A percentile compares a stretch with the other conserved stretches of the same genome.
Evolutionary conservation across 2,113 vertebrate genomes (phyloP).

Genomic region (Neoarius graeffei): DNA sequence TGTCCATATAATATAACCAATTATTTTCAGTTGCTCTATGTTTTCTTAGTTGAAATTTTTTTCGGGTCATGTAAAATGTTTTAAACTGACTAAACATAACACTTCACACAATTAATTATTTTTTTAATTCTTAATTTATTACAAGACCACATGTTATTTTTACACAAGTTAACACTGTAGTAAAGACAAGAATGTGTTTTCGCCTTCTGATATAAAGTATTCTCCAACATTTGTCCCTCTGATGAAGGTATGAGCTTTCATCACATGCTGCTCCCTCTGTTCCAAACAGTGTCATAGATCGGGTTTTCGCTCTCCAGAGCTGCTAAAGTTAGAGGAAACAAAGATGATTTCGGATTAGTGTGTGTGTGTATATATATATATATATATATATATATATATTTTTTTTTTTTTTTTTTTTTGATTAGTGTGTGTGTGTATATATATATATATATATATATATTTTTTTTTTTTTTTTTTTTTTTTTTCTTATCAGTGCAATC

Average conservation of each 20-base stretch:
- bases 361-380: too few species aligned
- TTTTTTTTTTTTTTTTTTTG: too few species aligned
- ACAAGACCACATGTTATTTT: neutral
- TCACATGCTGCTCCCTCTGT: neutral
- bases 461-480: too few species aligned
- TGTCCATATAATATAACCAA: too few species aligned
- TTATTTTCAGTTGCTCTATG: too few species aligned
- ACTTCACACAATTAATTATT: neutral
- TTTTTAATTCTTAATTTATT: neutral
- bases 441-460: too few species aligned
- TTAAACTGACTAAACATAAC: neutral
- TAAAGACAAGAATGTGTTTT: neutral
- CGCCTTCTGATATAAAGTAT: neutral
- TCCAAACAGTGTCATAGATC: neutral
- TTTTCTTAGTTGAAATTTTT: too few species aligned
- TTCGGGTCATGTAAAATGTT: neutral
- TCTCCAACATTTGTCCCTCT: neutral
- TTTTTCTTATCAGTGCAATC: neutral
- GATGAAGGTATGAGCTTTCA: neutral
- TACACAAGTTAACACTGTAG: neutral
- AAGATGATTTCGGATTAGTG: neutral
- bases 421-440: too few species aligned
- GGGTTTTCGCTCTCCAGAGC: neutral
- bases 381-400: too few species aligned
- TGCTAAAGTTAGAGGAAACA: neutral